Evolutionary conservation across 2,113 vertebrate genomes (phyloP), one percentile per base, ranked within the genome.

Genomic region (Apeltes quadracus): DNA sequence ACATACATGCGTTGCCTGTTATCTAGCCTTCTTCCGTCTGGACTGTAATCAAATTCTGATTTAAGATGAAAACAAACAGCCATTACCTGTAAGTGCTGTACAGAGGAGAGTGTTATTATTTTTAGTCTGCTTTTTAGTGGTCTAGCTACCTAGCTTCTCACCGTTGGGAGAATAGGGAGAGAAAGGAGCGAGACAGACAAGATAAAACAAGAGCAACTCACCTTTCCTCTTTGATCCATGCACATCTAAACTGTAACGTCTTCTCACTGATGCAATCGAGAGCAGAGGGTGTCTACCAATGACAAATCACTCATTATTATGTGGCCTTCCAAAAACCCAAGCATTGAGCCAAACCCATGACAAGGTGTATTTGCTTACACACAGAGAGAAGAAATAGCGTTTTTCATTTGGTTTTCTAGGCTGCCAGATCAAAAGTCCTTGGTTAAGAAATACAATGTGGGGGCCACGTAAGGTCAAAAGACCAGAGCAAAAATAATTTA

Each of bases 231-330:
- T 73, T 74, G 32, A 81, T 72, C 50, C 43, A 55, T 69, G 76
- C 23, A 44, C 76, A 64, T 74, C 71, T 57, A 77, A 86, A 84
- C 73, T 75, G 67, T 74, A 76, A 74, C 70, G 71, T 65, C 56
- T 61, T 78, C 69, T 78, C 44, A 27, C 38, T 61, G 71, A 70
- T 75, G 77, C 78, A 85, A 83, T 77, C 64, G 82, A 86, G 84
- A 6, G 56, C 56, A 34, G 76, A 69, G 72, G 25, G 36, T 44
- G 61, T 62, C 61, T 82, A 69, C 57, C 72, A 80, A 76, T 89
- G 84, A 90, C 83, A 87, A 82, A 90, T 83, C 29, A 87, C 82
- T 84, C 81, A 44, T 61, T 69, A 76, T 88, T 69, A 71, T 73
- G 74, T 72, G 78, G 81, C 79, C 79, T 82, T 86, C 82, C 63